Percentiles rank a stretch among this genome's conserved stretches.
Conservation (phyloP, 2,797 vertebrate species). For the Bufotes viridis region DNA sequence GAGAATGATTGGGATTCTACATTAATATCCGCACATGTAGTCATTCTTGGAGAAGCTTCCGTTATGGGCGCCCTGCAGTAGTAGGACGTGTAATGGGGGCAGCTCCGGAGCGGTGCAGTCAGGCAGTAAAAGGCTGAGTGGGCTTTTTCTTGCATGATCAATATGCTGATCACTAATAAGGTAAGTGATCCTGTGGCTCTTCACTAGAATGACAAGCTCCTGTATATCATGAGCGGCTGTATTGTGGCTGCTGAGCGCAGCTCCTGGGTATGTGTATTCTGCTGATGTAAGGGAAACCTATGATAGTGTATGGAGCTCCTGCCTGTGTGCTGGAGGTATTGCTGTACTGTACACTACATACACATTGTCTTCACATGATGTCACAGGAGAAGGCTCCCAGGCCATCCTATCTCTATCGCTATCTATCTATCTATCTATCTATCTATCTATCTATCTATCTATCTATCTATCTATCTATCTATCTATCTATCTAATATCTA, state of each 20-base stretch:
- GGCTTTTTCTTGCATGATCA: conserved; percentile 20
- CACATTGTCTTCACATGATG: background rate
- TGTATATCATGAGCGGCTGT: conserved; percentile 16
- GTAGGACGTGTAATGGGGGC: background rate
- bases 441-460: conserved; percentile 1
- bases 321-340: background rate
- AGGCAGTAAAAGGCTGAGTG: conserved; percentile 34
- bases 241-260: conserved; percentile 4
- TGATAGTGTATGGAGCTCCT: background rate
- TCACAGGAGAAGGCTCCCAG: background rate
- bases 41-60: too few species aligned
- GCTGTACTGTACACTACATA: background rate
- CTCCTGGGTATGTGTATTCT: background rate
- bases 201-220: background rate
- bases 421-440: conserved; percentile 6
- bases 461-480: conserved; percentile 3
- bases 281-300: conserved; percentile 31
- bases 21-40: background rate
- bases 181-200: conserved; percentile 19
- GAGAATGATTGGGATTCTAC: background rate
- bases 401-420: background rate
- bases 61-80: background rate
- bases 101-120: background rate
- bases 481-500: background rate
- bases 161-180: conserved; percentile 27